Base-by-base conservation (phyloP, 1,140 invertebrate species). In the Cherax destructor region DNA sequence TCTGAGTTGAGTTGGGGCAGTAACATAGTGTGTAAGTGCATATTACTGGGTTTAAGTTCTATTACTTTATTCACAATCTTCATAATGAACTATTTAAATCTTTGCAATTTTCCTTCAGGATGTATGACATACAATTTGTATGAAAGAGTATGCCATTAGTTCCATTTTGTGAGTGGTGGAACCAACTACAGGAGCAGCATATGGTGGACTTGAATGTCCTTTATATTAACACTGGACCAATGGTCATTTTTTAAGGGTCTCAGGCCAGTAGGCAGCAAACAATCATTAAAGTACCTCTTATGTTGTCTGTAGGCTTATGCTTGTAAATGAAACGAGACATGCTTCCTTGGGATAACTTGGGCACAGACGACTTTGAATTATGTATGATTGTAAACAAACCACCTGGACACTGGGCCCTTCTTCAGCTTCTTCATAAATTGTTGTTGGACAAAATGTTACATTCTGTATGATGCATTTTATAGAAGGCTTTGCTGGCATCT, bases 171-270 rank as follows among this genome's bases (percentile, higher is more conserved):
- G 79, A 81, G 50, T 81, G 79, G 13, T 81, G 79, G 79, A 81
- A 81, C 50, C 79, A 81, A 59, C 2, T 21, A 65, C 61, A 65
- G 11, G 16, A 65, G 61, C 79, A 81, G 24, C 79, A 81, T 59
- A 56, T 59, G 79, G 56, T 81, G 79, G 79, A 59, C 79, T 56
- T 81, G 56, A 81, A 52, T 50, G 79, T 59, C 56, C 79, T 81
- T 9, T 81, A 81, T 56, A n/a, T 69, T 85, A 85, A 85, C 83
- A 85, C 83, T 85, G 83, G 83, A 85, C 83, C 83, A 85, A 85
- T 72, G 83, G 83, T 85, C 83, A 74, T 72, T 85, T 56, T 41
- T 72, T 50, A 49, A 85, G 83, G 83, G 83, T 74, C 69, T 85
- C 69, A 74, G 83, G 69, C n/a, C 69, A 50, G 83, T 41, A 50